Evolutionary conservation across 2,888 invertebrate species (phyloP).

Genomic region (Drosophila prolongata): DNA sequence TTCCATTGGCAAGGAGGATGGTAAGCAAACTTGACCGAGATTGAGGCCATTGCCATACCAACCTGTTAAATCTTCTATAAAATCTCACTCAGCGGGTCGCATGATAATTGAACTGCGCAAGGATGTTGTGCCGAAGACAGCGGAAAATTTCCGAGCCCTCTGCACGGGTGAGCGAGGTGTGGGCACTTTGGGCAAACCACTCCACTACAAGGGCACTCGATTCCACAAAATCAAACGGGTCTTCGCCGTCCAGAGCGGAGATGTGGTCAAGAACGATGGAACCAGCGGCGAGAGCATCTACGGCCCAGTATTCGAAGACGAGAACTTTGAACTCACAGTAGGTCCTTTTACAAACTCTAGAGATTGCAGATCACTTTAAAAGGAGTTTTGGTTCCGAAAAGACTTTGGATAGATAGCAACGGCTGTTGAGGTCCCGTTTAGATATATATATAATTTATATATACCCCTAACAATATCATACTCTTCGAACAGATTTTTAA

Average conservation of each 20-base stretch:
- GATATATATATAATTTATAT: too few relatives aligned
- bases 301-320: constrained; percentile 95
- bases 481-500: too few relatives aligned
- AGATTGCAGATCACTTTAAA: too few relatives aligned
- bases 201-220: constrained; percentile 92
- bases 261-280: constrained; percentile 92
- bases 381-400: too few relatives aligned
- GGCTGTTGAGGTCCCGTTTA: too few relatives aligned
- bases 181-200: constrained; percentile 88
- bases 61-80: constrained; percentile 10
- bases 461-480: too few relatives aligned
- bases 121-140: constrained; percentile 93
- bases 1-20: constrained; percentile 88
- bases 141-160: constrained; percentile 95
- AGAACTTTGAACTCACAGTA: constrained; percentile 90
- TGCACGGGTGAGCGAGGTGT: constrained; percentile 96
- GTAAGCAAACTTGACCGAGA: constrained; percentile 84
- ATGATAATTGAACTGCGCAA: constrained; percentile 94
- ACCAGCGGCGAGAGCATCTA: constrained; percentile 97
- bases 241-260: constrained; percentile 95
- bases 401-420: too few relatives aligned
- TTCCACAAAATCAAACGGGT: constrained; percentile 94
- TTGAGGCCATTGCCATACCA: constrained; percentile 14
- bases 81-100: constrained; percentile 88
- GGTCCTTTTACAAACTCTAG: constrained; percentile 42